Percentiles rank a stretch among this genome's conserved stretches.
Evolutionary conservation across 2,113 vertebrate species (phyloP).

Genomic region (Lethenteron reissneri): DNA sequence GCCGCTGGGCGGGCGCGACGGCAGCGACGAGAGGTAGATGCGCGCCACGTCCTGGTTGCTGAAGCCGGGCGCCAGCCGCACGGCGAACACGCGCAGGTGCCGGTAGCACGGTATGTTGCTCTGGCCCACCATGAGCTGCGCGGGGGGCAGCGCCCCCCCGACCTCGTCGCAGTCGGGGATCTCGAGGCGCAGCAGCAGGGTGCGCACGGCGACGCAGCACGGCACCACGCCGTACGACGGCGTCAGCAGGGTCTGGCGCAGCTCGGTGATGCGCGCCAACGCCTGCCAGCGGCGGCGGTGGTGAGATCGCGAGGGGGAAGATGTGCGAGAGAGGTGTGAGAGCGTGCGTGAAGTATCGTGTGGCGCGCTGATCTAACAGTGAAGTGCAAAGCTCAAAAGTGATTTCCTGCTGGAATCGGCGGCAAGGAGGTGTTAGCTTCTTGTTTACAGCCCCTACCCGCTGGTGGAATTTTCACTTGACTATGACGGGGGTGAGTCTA

Average conservation of each 20-base stretch:
- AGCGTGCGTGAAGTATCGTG: too few species aligned
- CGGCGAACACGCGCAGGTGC: constrained; percentile 64
- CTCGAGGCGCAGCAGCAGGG: constrained; percentile 67
- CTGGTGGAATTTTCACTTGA: too few species aligned
- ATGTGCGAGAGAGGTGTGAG: too few species aligned
- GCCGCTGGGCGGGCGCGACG: constrained; percentile 24
- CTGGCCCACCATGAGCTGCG: constrained; percentile 83
- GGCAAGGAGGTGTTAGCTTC: too few species aligned
- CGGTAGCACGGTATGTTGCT: constrained; percentile 93
- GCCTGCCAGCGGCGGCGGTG: too few species aligned
- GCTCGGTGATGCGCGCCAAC: constrained; percentile 29
- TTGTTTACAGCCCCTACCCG: too few species aligned
- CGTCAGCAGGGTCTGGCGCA: constrained; percentile 66
- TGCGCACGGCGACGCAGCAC: constrained; percentile 62
- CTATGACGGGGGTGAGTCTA: too few species aligned
- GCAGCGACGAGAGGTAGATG: constrained; percentile 74
- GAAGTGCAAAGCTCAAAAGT: too few species aligned
- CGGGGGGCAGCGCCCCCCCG: constrained; percentile 51
- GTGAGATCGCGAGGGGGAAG: too few species aligned
- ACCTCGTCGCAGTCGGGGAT: constrained; percentile 49
- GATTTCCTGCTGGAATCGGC: too few species aligned
- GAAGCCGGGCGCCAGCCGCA: constrained; percentile 66
- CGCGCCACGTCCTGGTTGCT: constrained; percentile 80
- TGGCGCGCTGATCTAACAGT: too few species aligned
- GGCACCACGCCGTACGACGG: constrained; percentile 79